phyloP scores from a whole-genome alignment of 2,797 vertebrate species.

The Notolabrus celidotus region DNA sequence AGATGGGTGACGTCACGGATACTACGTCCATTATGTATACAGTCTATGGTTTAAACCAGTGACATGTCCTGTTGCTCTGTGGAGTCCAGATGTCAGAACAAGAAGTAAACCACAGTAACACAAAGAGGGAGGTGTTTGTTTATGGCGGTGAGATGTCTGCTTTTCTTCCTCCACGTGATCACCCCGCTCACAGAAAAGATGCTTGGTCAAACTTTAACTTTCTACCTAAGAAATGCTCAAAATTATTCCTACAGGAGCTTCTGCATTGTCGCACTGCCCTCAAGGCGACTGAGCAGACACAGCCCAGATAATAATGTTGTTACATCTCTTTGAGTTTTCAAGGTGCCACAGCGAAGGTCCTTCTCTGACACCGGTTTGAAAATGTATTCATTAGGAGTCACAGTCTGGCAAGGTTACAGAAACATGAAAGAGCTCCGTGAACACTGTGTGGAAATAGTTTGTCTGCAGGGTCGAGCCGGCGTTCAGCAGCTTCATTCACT shows the following conservation, averaged over 20 bases:
- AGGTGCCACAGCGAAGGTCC: slow-evolving; percentile 41
- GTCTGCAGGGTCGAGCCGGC: not conserved
- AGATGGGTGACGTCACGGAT: too few species aligned
- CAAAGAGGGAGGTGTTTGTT: too few species aligned
- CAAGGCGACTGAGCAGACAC: slow-evolving; percentile 11
- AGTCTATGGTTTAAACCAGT: too few species aligned
- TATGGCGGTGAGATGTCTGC: too few species aligned
- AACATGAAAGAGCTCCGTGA: slow-evolving; percentile 18
- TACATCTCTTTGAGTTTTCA: slow-evolving; percentile 40
- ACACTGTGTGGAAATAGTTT: slow-evolving; percentile 25
- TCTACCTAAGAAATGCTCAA: not conserved
- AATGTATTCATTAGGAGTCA: slow-evolving; percentile 42
- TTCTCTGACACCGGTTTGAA: slow-evolving; percentile 26
- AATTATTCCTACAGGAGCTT: slow-evolving; percentile 5
- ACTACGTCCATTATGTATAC: too few species aligned
- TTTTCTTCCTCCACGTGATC: not conserved
- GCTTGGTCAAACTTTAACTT: slow-evolving; percentile 9
- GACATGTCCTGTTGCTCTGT: too few species aligned
- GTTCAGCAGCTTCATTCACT: slow-evolving; percentile 12
- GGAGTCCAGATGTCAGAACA: not conserved
- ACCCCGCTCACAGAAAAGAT: not conserved
- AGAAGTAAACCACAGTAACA: not conserved
- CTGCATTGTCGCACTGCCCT: not conserved
- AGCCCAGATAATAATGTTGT: slow-evolving; percentile 31
- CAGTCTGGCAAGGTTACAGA: slow-evolving; percentile 35